Evolutionary conservation across 2,888 invertebrate species (phyloP).

Genomic region (Hanleya hanleyi): DNA sequence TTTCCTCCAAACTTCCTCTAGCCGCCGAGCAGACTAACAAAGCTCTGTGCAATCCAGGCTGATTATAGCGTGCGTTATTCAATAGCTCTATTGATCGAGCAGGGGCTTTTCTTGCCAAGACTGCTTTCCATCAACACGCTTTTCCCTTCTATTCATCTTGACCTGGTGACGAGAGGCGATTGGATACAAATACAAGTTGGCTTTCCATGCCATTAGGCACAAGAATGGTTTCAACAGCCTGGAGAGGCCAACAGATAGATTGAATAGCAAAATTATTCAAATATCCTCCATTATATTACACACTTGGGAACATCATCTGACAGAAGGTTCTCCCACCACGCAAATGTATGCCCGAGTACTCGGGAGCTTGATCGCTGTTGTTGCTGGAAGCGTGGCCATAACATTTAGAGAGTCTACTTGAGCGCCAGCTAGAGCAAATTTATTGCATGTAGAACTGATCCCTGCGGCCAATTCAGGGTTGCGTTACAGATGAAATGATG

Average conservation of each 20-base stretch:
- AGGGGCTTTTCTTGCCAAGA: not conserved
- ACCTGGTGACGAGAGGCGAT: not conserved
- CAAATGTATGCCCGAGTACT: no score
- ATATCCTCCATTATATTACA: no score
- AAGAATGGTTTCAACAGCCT: not conserved
- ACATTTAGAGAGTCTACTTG: no score
- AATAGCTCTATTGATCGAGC: not conserved
- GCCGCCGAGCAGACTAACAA: not conserved
- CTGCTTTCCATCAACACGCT: not conserved
- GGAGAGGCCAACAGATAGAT: not conserved
- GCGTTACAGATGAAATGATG: no score
- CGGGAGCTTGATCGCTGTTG: no score
- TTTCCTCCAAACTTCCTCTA: slow-evolving; percentile 5
- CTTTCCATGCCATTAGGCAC: not conserved
- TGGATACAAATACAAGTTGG: not conserved
- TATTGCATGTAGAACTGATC: no score
- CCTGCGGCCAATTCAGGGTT: no score
- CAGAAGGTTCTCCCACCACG: no score
- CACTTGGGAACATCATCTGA: no score
- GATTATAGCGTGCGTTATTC: slow-evolving; percentile 3
- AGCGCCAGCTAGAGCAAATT: no score
- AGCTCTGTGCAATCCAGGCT: not conserved
- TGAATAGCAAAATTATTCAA: not conserved
- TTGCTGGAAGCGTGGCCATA: no score
- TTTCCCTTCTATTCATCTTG: slow-evolving; percentile 1